Conservation (phyloP, 2,888 invertebrate species). For the Papilio protenor region DNA sequence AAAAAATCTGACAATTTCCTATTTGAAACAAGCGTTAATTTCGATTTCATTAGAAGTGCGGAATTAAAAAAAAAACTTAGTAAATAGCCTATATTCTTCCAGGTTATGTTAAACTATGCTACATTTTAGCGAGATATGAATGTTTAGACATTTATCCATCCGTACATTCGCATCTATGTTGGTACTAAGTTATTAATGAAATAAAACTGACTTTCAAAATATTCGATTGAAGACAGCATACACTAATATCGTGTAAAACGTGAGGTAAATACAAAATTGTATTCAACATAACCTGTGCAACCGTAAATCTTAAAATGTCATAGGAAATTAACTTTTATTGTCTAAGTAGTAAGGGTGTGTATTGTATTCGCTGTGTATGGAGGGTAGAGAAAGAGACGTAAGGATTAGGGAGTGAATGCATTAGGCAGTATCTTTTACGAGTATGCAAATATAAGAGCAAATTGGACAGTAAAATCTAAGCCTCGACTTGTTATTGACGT, state of each 20-base stretch:
- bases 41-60: too few species aligned
- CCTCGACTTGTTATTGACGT: constrained; percentile 66
- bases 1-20: too few species aligned
- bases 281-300: constrained; percentile 15
- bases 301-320: neutral
- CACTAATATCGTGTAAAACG: neutral
- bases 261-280: constrained; percentile 12
- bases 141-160: too few species aligned
- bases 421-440: constrained; percentile 80
- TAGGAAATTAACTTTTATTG: constrained; percentile 2
- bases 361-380: constrained; percentile 2
- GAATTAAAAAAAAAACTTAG: too few species aligned
- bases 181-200: neutral
- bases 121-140: too few species aligned
- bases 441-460: constrained; percentile 78
- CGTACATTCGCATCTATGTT: too few species aligned
- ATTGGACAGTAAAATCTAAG: constrained; percentile 75
- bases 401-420: constrained; percentile 77
- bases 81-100: too few species aligned
- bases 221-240: neutral
- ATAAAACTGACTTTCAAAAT: neutral
- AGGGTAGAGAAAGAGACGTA: constrained; percentile 32
- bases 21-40: too few species aligned
- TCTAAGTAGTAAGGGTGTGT: constrained; percentile 10
- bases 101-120: too few species aligned